These are phyloP conservation scores for Dallia pectoralis DNA, from an alignment of 2,797 vertebrate species.

Conservation along the genomic window DNA sequence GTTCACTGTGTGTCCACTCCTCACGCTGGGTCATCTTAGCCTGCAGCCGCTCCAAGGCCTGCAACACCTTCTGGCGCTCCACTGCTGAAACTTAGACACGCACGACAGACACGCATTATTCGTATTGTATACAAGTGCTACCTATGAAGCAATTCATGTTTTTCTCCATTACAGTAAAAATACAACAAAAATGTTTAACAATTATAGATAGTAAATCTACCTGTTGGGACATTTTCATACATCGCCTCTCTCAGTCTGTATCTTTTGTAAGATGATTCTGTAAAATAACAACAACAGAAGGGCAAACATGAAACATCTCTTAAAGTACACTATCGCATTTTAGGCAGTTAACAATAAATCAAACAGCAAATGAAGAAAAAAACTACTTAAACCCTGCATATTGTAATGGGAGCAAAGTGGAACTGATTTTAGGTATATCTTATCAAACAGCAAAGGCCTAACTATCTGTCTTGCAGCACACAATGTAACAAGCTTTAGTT, in stretches of 20 bases:
- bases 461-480: background rate
- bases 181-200: conserved; percentile 1
- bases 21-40: conserved; percentile 83
- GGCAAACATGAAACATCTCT: conserved; percentile 4
- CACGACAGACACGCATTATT: background rate
- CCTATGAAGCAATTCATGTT: too few relatives aligned
- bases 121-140: too few relatives aligned
- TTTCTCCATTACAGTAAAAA: too few relatives aligned
- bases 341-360: background rate
- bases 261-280: conserved; percentile 28
- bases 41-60: conserved; percentile 88
- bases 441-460: background rate
- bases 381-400: background rate
- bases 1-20: conserved; percentile 83
- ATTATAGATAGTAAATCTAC: conserved; percentile 44
- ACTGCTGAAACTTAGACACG: conserved; percentile 59
- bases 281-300: background rate
- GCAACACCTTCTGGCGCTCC: conserved; percentile 89
- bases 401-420: background rate
- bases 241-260: conserved; percentile 44
- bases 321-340: background rate
- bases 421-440: background rate
- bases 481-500: background rate
- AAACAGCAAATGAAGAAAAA: background rate
- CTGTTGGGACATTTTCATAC: conserved; percentile 74